Evolutionary conservation across 2,888 invertebrate genomes (phyloP).

Genomic region (Hydraecia micacea): DNA sequence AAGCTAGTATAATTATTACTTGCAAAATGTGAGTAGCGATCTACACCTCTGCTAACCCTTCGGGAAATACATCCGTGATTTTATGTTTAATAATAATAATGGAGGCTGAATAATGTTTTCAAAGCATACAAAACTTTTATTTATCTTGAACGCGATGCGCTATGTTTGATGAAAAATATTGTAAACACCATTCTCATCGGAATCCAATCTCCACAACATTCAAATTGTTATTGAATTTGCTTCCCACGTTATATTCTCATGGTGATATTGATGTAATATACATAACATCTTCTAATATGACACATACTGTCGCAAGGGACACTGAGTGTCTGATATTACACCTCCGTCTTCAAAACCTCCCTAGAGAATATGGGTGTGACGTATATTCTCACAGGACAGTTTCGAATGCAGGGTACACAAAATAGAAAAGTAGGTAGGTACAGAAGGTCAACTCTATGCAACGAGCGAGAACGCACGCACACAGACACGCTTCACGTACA

Average conservation of each 20-base stretch:
- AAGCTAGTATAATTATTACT: not conserved
- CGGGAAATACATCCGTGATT: not conserved
- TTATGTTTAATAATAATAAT: not conserved
- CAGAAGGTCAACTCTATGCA: constrained; percentile 1
- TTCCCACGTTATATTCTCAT: not conserved
- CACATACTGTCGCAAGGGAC: constrained; percentile 21
- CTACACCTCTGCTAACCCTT: not conserved
- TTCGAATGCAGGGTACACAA: not conserved
- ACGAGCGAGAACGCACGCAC: not conserved
- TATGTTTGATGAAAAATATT: not conserved
- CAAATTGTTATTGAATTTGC: constrained; percentile 2
- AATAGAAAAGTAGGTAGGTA: not conserved
- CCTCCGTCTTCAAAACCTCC: constrained; percentile 37
- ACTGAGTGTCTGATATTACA: constrained; percentile 50
- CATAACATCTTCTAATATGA: constrained; percentile 7
- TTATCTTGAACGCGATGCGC: not conserved
- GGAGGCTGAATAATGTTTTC: not conserved
- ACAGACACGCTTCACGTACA: not conserved
- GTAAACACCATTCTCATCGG: not conserved
- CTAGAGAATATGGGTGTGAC: constrained; percentile 35
- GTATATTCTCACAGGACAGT: constrained; percentile 40
- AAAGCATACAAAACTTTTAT: not conserved
- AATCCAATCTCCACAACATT: not conserved
- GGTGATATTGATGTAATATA: constrained; percentile 17
- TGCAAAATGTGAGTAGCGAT: not conserved